Evolutionary conservation across 2,888 invertebrate genomes (phyloP).

Genomic region (Drosophila neoperkinsi): DNA sequence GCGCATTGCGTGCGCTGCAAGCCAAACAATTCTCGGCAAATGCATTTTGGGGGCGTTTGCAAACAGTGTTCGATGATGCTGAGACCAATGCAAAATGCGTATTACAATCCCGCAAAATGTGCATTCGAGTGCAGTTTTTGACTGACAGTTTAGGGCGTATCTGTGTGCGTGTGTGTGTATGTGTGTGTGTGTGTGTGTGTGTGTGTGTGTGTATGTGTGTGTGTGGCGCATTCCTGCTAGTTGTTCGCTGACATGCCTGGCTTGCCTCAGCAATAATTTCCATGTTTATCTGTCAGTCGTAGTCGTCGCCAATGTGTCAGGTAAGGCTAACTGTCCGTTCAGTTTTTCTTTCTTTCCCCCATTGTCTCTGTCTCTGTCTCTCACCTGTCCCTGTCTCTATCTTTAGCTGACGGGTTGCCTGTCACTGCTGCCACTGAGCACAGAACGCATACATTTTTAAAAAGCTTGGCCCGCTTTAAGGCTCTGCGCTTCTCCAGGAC

Average conservation of each 20-base stretch:
- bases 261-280: slow-evolving; percentile 59
- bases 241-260: slow-evolving; percentile 57
- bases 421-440: slow-evolving; percentile 48
- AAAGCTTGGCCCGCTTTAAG: slow-evolving; percentile 50
- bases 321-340: slow-evolving; percentile 50
- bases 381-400: slow-evolving; percentile 13
- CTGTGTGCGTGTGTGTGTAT: slow-evolving; percentile 2
- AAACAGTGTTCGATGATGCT: slow-evolving; percentile 52
- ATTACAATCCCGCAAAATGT: slow-evolving; percentile 61
- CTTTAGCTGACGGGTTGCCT: slow-evolving; percentile 17
- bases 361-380: slow-evolving; percentile 13
- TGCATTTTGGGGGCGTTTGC: slow-evolving; percentile 14
- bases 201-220: slow-evolving; percentile 4
- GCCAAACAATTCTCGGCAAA: slow-evolving; percentile 31
- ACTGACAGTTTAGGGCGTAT: slow-evolving; percentile 54
- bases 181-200: neutral
- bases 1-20: slow-evolving; percentile 18
- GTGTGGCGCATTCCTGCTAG: slow-evolving; percentile 31
- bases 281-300: slow-evolving; percentile 61
- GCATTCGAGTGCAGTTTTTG: slow-evolving; percentile 67
- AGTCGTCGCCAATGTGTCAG: slow-evolving; percentile 52
- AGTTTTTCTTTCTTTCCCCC: slow-evolving; percentile 4
- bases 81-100: slow-evolving; percentile 48
- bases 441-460: slow-evolving; percentile 60
- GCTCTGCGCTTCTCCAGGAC: slow-evolving; percentile 27